Evolutionary conservation across 2,888 invertebrate species (phyloP).

Genomic region (Poecilus cupreus): DNA sequence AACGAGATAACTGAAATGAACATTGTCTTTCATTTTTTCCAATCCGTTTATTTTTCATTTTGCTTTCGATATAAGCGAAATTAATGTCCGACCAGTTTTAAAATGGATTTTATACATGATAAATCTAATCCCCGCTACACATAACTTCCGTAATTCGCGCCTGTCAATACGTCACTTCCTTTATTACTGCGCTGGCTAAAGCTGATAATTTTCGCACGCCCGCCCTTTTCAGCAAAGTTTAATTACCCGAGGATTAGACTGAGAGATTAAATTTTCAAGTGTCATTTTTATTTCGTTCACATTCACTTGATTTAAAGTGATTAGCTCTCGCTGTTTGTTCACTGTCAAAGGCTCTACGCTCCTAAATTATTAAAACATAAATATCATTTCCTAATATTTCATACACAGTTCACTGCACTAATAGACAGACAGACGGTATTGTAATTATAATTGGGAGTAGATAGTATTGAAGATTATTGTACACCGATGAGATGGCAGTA

Average conservation of each 20-base stretch:
- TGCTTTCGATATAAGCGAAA: neutral
- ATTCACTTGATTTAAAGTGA: too few species aligned
- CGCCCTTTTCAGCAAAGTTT: neutral
- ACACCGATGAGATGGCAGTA: too few species aligned
- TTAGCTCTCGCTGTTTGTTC: too few species aligned
- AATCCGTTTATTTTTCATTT: constrained; percentile 5
- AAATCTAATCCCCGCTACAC: neutral
- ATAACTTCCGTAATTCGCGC: neutral
- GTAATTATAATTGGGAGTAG: too few species aligned
- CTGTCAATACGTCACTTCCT: neutral
- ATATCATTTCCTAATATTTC: too few species aligned
- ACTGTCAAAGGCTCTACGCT: too few species aligned
- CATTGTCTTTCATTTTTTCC: constrained; percentile 4
- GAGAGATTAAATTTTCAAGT: too few species aligned
- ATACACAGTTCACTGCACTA: too few species aligned
- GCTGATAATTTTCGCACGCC: neutral
- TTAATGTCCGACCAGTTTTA: neutral
- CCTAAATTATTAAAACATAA: too few species aligned
- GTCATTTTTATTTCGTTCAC: too few species aligned
- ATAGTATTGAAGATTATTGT: too few species aligned
- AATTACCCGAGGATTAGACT: neutral
- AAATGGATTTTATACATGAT: neutral
- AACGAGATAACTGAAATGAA: neutral
- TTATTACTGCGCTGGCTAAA: neutral
- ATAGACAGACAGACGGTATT: too few species aligned